Conservation (phyloP, 2,888 invertebrate genomes). For the Schrankia costaestrigalis region DNA sequence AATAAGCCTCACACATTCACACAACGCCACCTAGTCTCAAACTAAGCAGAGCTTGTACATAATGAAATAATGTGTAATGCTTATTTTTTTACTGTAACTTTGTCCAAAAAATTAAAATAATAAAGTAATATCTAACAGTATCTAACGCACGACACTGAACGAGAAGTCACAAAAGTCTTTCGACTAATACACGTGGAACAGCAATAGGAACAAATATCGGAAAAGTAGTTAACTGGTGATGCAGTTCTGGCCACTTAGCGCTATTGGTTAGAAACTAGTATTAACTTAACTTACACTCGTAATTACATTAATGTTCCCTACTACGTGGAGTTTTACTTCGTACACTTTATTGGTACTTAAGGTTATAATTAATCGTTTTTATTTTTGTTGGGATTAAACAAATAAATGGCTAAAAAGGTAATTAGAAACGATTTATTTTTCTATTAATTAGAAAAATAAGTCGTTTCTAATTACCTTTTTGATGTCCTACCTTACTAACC, state of each 20-base stretch:
- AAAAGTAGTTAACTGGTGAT: slow-evolving; percentile 55
- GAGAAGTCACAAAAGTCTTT: slow-evolving; percentile 14
- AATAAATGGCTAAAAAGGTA: too few species aligned
- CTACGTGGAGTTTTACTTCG: neutral
- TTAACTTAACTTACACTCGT: slow-evolving; percentile 11
- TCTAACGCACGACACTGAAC: slow-evolving; percentile 7
- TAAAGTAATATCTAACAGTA: neutral
- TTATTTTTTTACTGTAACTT: too few species aligned
- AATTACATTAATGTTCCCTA: slow-evolving; percentile 19
- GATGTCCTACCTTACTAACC: too few species aligned
- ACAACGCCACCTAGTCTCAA: too few species aligned
- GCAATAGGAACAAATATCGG: slow-evolving; percentile 65
- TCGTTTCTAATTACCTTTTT: too few species aligned
- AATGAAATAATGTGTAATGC: too few species aligned
- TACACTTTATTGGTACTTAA: slow-evolving; percentile 8
- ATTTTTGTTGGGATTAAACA: too few species aligned
- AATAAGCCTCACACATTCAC: too few species aligned
- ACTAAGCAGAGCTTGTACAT: too few species aligned
- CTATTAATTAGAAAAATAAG: too few species aligned
- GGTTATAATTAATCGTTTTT: too few species aligned
- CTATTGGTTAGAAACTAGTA: slow-evolving; percentile 31
- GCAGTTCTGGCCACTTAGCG: slow-evolving; percentile 49
- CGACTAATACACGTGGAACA: slow-evolving; percentile 40
- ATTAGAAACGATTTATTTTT: too few species aligned
- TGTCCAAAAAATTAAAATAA: neutral